Base-by-base conservation (phyloP, 1,140 invertebrate species). In the Sweltsa coloradensis region DNA sequence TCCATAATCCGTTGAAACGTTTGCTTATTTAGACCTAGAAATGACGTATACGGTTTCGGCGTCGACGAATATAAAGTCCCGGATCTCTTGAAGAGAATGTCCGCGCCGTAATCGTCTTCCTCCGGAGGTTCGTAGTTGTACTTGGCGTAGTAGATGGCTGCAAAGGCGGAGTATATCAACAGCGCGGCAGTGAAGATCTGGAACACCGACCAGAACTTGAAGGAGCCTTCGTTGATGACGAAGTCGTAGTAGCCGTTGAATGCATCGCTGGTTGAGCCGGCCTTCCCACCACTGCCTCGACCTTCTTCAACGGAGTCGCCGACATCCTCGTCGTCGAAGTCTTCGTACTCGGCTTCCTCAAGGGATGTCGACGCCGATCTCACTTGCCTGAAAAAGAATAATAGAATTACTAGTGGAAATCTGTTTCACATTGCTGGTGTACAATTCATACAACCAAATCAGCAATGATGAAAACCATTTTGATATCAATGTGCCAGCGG, bases 141-240 rank as follows among this genome's bases (percentile, higher is more conserved):
- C 62, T 86, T 87, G 19, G 85, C 83, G 60, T 85, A 89, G 64
- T 87, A 89, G 57, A 87, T 79, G 39, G 85, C 84, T 0, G 85
- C 84, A 51, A 87, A 76, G 39, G 81, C 81, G 13, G 84, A 85
- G 67, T 89, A 89, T 46, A 87, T 78, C 3, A 89, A 71, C 13
- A 89, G 65, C 5, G 75, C 71, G 0, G 83, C 82, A 0, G 84
- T 87, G 51, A 78, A 78, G 14, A 85, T 82, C 70, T 86, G 83
- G 65, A 88, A 88, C 7, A 73, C 81, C 11, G 83, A 83, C 85
- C 85, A 89, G 57, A 89, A 87, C 60, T 88, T 89, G 62, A 85
- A 89, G 14, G 83, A 86, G 0, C 82, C 83, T 58, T 88, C 85
- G 51, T 84, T 87, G 52, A 89, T 85, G 34, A 87, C 70, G 59